Evolutionary conservation across 1,140 invertebrate genomes (phyloP).

Genomic region (Leptinotarsa lineolata): DNA sequence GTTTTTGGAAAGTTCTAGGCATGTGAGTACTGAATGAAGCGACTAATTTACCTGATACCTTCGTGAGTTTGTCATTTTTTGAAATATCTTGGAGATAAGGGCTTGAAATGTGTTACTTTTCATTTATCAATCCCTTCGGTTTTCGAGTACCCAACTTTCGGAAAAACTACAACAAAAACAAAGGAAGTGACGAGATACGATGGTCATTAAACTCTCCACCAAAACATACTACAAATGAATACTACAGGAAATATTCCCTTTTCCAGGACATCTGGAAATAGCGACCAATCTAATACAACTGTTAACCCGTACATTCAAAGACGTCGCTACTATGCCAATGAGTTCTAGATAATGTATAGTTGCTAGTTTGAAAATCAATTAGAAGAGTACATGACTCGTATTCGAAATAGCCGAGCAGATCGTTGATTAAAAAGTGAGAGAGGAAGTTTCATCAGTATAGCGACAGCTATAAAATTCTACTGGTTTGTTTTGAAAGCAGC

Average conservation of each 20-base stretch:
- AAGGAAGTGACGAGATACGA: too few species aligned
- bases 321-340: background rate
- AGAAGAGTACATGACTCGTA: background rate
- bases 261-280: too few species aligned
- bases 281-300: too few species aligned
- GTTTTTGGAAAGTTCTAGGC: slow-evolving; percentile 68
- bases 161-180: too few species aligned
- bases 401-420: background rate
- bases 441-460: background rate
- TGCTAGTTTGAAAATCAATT: background rate
- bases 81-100: background rate
- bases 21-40: slow-evolving; percentile 41
- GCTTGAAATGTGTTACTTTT: background rate
- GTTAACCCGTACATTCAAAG: too few species aligned
- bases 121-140: too few species aligned
- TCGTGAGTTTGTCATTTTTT: background rate
- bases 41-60: too few species aligned
- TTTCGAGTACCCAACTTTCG: too few species aligned
- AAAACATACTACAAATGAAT: too few species aligned
- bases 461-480: background rate
- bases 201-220: too few species aligned
- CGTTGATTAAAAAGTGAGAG: background rate
- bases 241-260: too few species aligned
- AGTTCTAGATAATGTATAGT: background rate
- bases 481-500: background rate